Base-by-base conservation (phyloP, 2,113 vertebrate genomes). In the Saguinus imperator region DNA sequence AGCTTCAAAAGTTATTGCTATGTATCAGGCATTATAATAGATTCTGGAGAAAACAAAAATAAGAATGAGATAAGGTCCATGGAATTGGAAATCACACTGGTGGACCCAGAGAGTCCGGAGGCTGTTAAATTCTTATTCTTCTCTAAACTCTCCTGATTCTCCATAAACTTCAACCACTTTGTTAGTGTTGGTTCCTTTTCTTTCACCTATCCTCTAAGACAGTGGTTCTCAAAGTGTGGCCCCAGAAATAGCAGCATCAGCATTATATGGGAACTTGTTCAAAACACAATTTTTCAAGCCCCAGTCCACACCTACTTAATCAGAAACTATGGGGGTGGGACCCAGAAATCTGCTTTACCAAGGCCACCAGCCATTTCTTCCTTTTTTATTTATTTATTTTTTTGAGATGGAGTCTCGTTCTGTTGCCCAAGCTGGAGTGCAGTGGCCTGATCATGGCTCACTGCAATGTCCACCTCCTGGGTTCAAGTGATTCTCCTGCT, bases 41-140 rank as follows among this genome's bases (percentile, higher is more conserved):
- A 89, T 50, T 89, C 55, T 70, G 77, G 79, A 91, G 70, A 91
- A 58, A 40, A 95, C 16, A 82, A 57, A 92, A 95, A n/a, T 81
- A 81, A 84, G 35, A 72, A 75, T 70, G n/a, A 70, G 48, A 68
- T 92, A 79, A 79, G 29, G 14, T 81, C 50, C 58, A 68, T 6
- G 6, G 37, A 87, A 83, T 1, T 85, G 35, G 58, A 80, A 95
- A 75, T 64, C 43, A 91, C 43, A 84, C 25, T 40, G 12, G 16
- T n/a, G 35, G 40, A 35, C 84, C 70, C 64, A 73, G 2, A 95
- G 40, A 68, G 23, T 76, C 27, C 55, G 23, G 4, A 89, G 35
- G 61, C 35, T 73, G 32, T 16, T 35, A 70, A 82, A 48, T 48
- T 94, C 85, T 0, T 55, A 64, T 45, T 73, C 11, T 83, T 55